These are phyloP conservation scores for Matsumyia berberina DNA, from an alignment of 2,888 invertebrate species.

Conservation along the genomic window DNA sequence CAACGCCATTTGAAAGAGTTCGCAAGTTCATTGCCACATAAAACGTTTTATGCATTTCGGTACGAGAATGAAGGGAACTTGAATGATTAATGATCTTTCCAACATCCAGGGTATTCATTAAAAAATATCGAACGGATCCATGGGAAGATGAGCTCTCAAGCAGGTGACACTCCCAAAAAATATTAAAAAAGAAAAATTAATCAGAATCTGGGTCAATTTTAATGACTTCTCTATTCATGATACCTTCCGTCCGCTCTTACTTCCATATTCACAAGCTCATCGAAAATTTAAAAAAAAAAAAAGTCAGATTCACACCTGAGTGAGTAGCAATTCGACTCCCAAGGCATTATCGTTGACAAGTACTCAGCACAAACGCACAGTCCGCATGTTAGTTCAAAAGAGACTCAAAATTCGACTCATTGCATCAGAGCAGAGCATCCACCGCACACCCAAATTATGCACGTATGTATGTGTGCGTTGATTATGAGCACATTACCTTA, in stretches of 20 bases:
- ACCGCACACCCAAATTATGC: constrained; percentile 10
- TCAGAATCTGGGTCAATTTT: constrained; percentile 63
- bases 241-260: constrained; percentile 23
- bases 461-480: constrained; percentile 3
- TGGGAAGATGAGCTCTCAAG: constrained; percentile 28
- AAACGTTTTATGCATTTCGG: constrained; percentile 49
- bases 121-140: constrained; percentile 16
- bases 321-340: constrained; percentile 33
- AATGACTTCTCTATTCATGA: constrained; percentile 53
- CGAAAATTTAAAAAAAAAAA: constrained; percentile 37
- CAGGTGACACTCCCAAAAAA: constrained; percentile 63
- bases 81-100: constrained; percentile 41
- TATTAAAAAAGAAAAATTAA: constrained; percentile 31
- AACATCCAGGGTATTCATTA: constrained; percentile 31
- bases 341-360: constrained; percentile 32
- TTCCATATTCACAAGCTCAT: constrained; percentile 33
- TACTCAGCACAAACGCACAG: constrained; percentile 10
- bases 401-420: background rate
- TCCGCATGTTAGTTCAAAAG: constrained; percentile 3
- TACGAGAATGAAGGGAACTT: constrained; percentile 2
- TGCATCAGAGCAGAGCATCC: constrained; percentile 33
- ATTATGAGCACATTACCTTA: constrained; percentile 49
- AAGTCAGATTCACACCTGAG: constrained; percentile 17
- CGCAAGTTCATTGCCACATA: constrained; percentile 68
- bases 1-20: constrained; percentile 30